Evolutionary conservation across 2,888 invertebrate genomes (phyloP).

Genomic region (Xanthorhoe designata): DNA sequence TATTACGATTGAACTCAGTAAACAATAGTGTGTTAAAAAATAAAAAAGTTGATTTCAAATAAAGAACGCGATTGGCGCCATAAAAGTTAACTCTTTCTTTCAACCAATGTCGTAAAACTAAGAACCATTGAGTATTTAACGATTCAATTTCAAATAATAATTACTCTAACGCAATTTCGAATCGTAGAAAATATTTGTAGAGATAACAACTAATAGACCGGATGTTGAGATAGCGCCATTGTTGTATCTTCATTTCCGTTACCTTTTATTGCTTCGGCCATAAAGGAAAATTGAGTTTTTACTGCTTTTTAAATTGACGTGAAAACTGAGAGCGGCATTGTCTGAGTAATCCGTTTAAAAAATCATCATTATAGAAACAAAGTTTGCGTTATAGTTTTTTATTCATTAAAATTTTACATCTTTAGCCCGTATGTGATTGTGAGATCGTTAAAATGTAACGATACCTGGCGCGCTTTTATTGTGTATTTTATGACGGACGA

Average conservation of each 20-base stretch:
- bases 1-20: background rate
- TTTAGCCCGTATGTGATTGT: constrained; percentile 78
- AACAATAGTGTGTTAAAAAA: constrained; percentile 12
- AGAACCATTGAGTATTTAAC: constrained; percentile 58
- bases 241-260: constrained; percentile 68
- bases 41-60: constrained; percentile 23
- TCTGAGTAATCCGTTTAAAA: constrained; percentile 36
- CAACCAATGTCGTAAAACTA: constrained; percentile 31
- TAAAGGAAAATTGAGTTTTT: constrained; percentile 62
- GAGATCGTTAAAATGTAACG: constrained; percentile 80
- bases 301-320: constrained; percentile 53
- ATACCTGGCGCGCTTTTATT: constrained; percentile 79
- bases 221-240: constrained; percentile 67
- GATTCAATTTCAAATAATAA: constrained; percentile 72
- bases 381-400: constrained; percentile 60
- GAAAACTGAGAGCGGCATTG: constrained; percentile 45
- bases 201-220: constrained; percentile 68
- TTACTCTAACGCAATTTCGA: constrained; percentile 61
- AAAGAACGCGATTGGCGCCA: constrained; percentile 26
- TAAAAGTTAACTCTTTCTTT: constrained; percentile 25
- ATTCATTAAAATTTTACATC: constrained; percentile 63
- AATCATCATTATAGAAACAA: constrained; percentile 39
- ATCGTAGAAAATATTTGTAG: constrained; percentile 53
- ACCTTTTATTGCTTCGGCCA: constrained; percentile 56
- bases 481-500: constrained; percentile 77